Base-by-base conservation (phyloP, 2,888 invertebrate genomes). In the Brachynemurus nebulosus region DNA sequence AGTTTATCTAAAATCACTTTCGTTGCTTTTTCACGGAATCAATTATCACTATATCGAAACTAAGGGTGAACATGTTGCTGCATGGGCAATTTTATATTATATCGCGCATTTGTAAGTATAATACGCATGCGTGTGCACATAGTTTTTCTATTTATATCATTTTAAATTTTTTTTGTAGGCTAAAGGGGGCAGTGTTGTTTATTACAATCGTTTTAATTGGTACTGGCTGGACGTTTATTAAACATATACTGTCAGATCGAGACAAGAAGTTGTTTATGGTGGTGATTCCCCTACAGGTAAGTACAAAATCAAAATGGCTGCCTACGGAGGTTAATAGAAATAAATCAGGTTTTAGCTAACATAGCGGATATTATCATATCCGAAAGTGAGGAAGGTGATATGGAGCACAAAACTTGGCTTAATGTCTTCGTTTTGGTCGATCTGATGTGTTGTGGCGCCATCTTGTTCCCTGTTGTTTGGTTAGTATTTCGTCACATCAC, bases 161-260 rank as follows among this genome's bases (percentile, higher is more conserved):
- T 25, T 25, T 16, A 25, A 30, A 30, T 42, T 20, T 17, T 36
- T 36, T 48, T 59, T 63, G 42, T 61, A 88, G 86, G 52, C 68
- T 92, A 45, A 89, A 90, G 64, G 90, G 91, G 9, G 89, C 92
- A 0, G 80, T 98, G 36, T 67, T 98, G 41, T 97, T 98, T 60
- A 91, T 96, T 47, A 95, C 95, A 0, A 85, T 98, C 52, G 85
- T 97, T 9, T 72, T 98, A 9, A 90, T 98, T 52, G 97, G 97
- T 38, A 95, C 97, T 5, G 98, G 98, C 0, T 98, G 96, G 92
- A 93, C 95, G 30, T 98, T 97, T 61, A 92, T 98, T 54, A 97
- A 97, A 60, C 92, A 96, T 62, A 90, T 98, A 52, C 70, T 98
- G 18, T 88, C 93, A 0, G 93, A 95, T 54, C 80, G 91, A 51